Evolutionary conservation across 1,140 invertebrate genomes (phyloP), one percentile per base, ranked within the genome.

Genomic region (Planococcus citri): DNA sequence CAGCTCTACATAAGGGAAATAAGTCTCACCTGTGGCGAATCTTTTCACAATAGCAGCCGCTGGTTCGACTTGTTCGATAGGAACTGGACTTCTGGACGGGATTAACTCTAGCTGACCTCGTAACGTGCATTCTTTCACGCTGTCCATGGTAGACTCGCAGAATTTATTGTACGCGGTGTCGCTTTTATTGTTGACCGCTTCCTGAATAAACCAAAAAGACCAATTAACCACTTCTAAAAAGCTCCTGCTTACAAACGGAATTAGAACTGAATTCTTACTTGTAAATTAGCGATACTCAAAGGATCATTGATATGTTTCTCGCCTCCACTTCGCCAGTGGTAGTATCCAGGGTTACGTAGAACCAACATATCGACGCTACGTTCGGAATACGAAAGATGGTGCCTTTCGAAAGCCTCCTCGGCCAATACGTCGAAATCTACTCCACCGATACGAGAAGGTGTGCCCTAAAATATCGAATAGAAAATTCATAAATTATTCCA

Each of bases 251-350:
- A 27, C 17, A 64, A 64, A 6, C 17, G 41, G 41, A 51, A 51
- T 17, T 20, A 17, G 41, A 9, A 33, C 29, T 3, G 3, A 6
- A 6, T 60, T 33, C 51, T 75, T 78, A 86, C 85, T 80, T 94
- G 93, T n/a, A 97, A 80, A 76, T 90, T 92, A 33, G 92, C 94
- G 76, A 99, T 93, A 72, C 92, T 92, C 51, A 86, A 79, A 0
- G 97, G 97, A 78, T 98, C 95, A 78, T 98, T 99, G 74, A 98
- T 90, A 79, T 99, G 97, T 74, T 95, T 95, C 80, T 99, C 97
- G 12, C 97, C 97, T 1, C 96, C 97, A 72, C 88, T 86, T 75
- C 96, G 84, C 95, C 95, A 98, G 79, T 98, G 94, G 76, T 93
- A 98, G 73, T 88, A 86, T 27, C 97, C 97, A 37, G 94, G 94